Base-by-base conservation (phyloP, 2,797 vertebrate species). In the Limnodromus scolopaceus region DNA sequence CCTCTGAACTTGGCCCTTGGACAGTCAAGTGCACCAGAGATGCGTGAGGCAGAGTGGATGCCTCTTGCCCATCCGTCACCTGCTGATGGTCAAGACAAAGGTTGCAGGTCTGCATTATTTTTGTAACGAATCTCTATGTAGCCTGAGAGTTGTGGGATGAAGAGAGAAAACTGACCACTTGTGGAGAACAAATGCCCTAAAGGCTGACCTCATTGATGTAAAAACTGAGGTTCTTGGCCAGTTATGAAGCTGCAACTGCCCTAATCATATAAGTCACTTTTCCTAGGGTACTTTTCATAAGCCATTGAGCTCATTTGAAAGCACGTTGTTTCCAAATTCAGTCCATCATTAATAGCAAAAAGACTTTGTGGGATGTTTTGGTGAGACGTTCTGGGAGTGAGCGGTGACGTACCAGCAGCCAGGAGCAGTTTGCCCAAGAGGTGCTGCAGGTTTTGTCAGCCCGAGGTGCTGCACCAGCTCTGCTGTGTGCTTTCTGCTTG, bases 401-500 rank as follows among this genome's bases (percentile, higher is more conserved):
- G 53, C 3, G 1, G 15, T 20, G 61, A 36, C 2, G 30, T 24
- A 39, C 25, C 3, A 4, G 45, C 57, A 89, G 78, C 18, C 34
- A 22, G 88, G 13, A 78, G 66, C 11, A 8, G 36, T 80, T 54
- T 41, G 34, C 32, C 34, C 9, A 2, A 68, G 64, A 46, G 89
- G 22, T 63, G 39, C 60, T 55, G 45, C 0, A 7, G 51, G 57
- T 71, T 78, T 57, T 5, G 2, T 36, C 58, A 32, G 25, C 71
- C 76, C 0, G 0, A 45, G 69, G 39, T 9, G 38, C 74, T 51
- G 68, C 32, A 13, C 6, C 75, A 83, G 71, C 38, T 64, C 22
- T 4, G 18, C 46, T 58, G 58, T 54, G 74, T 89, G 58, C 75
- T 72, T 91, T 90, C 90, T 89, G 87, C 89, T 45, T 74, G 53